Evolutionary conservation across 1,140 invertebrate species (phyloP).

Genomic region (Ceratina australensis): DNA sequence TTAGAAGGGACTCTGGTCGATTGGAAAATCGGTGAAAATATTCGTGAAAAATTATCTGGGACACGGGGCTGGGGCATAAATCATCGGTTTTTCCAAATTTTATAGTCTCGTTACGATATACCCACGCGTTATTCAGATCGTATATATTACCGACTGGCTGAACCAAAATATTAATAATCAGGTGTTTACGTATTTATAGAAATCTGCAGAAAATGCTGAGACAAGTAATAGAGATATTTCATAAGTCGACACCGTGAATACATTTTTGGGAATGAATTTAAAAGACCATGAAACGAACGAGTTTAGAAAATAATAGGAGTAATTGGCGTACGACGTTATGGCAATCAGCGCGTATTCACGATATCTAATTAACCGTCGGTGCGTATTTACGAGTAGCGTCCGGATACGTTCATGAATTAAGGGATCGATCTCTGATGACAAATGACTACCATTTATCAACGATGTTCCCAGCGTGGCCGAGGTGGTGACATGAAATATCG

Average conservation of each 20-base stretch:
- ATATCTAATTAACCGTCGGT: constrained; percentile 32
- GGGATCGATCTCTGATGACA: constrained; percentile 45
- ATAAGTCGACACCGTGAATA: too few relatives aligned
- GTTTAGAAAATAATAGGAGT: constrained; percentile 7
- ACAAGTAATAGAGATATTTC: too few relatives aligned
- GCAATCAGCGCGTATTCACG: constrained; percentile 19
- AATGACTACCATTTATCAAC: constrained; percentile 44
- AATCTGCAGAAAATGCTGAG: too few relatives aligned
- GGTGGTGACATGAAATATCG: constrained; percentile 50
- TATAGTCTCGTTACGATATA: too few relatives aligned
- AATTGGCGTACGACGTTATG: constrained; percentile 4
- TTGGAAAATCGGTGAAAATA: background rate
- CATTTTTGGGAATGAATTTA: background rate
- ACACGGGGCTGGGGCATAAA: too few relatives aligned
- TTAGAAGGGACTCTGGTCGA: background rate
- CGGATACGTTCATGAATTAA: constrained; percentile 42
- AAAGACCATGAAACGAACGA: background rate
- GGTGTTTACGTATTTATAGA: too few relatives aligned
- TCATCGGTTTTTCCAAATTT: too few relatives aligned
- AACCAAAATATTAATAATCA: too few relatives aligned
- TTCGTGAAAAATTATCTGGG: too few relatives aligned
- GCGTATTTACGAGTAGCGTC: constrained; percentile 17
- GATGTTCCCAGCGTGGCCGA: constrained; percentile 7
- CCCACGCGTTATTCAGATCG: too few relatives aligned
- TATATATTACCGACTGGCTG: too few relatives aligned